Percentiles rank a stretch among this genome's conserved stretches.
Conservation (phyloP, 2,113 vertebrate species). For the Tringa solitaria region DNA sequence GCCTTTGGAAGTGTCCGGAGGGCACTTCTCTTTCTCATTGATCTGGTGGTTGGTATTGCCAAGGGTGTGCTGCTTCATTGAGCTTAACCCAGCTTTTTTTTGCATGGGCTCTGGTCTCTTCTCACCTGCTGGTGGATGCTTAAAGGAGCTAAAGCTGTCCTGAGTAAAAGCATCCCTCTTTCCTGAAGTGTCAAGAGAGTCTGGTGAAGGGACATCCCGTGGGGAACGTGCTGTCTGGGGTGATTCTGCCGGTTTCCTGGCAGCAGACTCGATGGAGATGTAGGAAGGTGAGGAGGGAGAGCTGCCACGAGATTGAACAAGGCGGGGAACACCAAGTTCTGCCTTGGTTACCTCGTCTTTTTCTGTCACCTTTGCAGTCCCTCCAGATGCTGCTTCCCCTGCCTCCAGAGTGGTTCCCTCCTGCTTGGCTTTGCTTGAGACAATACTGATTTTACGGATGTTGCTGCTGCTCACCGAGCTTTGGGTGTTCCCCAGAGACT, state of each 20-base stretch:
- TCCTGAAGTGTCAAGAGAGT: background rate
- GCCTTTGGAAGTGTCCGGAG: conserved; percentile 7
- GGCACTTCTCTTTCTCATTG: conserved; percentile 7
- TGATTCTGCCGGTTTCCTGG: conserved; percentile 72
- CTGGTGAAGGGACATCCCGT: background rate
- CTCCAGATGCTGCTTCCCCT: background rate
- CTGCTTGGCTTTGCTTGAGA: conserved; percentile 70
- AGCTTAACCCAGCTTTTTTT: conserved; percentile 10
- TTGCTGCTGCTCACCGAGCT: conserved; percentile 65
- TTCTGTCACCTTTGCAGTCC: background rate
- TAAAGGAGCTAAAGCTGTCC: conserved; percentile 13
- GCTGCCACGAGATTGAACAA: conserved; percentile 59
- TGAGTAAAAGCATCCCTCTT: conserved; percentile 38
- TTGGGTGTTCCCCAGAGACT: conserved; percentile 77
- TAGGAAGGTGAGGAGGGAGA: conserved; percentile 84
- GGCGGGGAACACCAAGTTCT: background rate
- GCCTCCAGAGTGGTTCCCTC: background rate
- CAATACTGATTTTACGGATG: conserved; percentile 79
- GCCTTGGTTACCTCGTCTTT: background rate
- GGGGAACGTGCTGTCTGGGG: background rate
- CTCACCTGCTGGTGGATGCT: background rate
- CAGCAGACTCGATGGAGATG: conserved; percentile 85
- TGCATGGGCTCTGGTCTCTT: background rate
- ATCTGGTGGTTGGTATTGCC: background rate
- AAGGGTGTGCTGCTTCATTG: background rate